Base-by-base conservation (phyloP, 2,888 invertebrate species). In the Acleris holmiana region DNA sequence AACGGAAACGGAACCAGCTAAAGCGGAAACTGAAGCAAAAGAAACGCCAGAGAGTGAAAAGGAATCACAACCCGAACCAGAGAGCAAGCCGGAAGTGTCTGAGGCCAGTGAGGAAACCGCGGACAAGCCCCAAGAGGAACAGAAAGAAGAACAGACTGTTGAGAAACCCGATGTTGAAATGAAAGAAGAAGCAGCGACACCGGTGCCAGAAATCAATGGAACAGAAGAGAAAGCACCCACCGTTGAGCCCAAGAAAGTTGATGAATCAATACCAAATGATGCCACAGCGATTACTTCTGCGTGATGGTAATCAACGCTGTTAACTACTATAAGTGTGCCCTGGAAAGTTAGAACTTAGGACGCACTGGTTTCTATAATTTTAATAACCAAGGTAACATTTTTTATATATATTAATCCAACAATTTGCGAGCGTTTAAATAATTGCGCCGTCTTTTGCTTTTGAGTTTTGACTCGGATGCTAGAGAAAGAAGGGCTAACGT, bases 221-320 rank as follows among this genome's bases (percentile, higher is more conserved):
- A 35, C 35, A 4, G 35, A 35, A 4, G 35, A 35, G 35, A 35
- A 35, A 35, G 35, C 10, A 2, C 35, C 35, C 35, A 47, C 40
- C 0, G 68, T 78, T 0, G 82, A 82, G 53, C 50, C 75, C 0
- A 83, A 84, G 56, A 62, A 76, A n/a, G 79, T 82, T 1, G 82
- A 82, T 1, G 56, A 73, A 8, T 69, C 78, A 68, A 74, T 68
- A 63, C 76, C 75, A 35, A 70, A 67, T n/a, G 77, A 74, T 50
- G 79, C 71, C 59, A 76, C 83, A 0, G 46, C 84, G 0, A 78
- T 81, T 0, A 83, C 85, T 2, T 78, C 85, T 0, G 88, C 88
- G 86, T 88, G 88, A 88, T 84, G 77, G 66, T 80, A 73, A 70
- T n/a, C 29, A 29, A 29, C 29, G 29, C 29, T 29, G 2, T 29